A percentile compares a stretch with the other conserved stretches of the same genome.
Conservation (phyloP, 2,888 invertebrate genomes). For the Eupithecia centaureata region DNA sequence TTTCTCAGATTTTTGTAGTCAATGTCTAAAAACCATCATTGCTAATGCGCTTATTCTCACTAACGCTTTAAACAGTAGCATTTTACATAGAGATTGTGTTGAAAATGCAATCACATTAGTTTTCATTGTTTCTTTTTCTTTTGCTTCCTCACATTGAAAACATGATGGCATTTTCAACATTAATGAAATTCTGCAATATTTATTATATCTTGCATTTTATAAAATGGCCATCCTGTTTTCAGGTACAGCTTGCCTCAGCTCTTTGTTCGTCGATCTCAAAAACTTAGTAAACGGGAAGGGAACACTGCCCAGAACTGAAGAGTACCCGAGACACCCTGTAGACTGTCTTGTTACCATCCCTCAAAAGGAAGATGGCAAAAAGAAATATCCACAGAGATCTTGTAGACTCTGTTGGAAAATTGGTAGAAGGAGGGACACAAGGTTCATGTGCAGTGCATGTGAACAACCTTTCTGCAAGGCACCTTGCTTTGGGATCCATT, state of each 20-base stretch:
- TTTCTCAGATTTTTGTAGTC: slow-evolving; percentile 1
- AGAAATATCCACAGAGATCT: slow-evolving; percentile 82
- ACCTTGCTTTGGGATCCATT: slow-evolving; percentile 80
- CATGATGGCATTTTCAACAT: slow-evolving; percentile 85
- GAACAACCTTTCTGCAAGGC: slow-evolving; percentile 80
- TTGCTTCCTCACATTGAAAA: slow-evolving; percentile 76
- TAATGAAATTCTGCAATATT: slow-evolving; percentile 48
- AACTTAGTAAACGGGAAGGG: slow-evolving; percentile 80
- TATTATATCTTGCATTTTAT: slow-evolving; percentile 50
- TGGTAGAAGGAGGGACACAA: slow-evolving; percentile 76
- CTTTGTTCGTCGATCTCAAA: slow-evolving; percentile 81
- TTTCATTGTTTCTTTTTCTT: slow-evolving; percentile 72
- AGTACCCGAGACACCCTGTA: slow-evolving; percentile 61
- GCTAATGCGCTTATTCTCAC: slow-evolving; percentile 2
- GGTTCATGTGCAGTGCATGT: slow-evolving; percentile 80
- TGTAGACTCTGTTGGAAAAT: slow-evolving; percentile 81
- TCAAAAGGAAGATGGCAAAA: slow-evolving; percentile 83
- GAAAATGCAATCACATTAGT: slow-evolving; percentile 81
- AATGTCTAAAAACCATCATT: slow-evolving; percentile 2
- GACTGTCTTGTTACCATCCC: slow-evolving; percentile 79
- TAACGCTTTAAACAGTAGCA: neutral
- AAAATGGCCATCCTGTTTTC: slow-evolving; percentile 84
- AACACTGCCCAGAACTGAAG: slow-evolving; percentile 68
- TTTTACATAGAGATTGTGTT: slow-evolving; percentile 71
- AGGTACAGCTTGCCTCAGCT: slow-evolving; percentile 79